Percentiles rank a stretch among this genome's conserved stretches.
Conservation (phyloP, 2,113 vertebrate genomes). For the Asarcornis scutulata region DNA sequence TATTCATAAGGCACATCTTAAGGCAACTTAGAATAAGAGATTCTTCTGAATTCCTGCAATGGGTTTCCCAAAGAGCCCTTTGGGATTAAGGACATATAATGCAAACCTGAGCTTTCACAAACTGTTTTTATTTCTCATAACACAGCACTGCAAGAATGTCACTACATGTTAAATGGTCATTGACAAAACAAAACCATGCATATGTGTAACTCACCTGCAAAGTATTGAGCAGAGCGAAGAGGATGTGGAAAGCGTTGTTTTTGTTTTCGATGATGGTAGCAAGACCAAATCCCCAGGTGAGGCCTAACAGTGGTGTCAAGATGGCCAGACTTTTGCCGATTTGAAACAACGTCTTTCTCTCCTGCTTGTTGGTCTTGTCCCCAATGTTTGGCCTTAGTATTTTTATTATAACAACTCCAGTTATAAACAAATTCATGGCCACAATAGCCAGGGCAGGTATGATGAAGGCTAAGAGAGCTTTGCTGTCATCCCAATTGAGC, state of each 20-base stretch:
- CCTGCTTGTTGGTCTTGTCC: conserved; percentile 74
- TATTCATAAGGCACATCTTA: background rate
- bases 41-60: background rate
- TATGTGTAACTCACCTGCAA: conserved; percentile 75
- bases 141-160: background rate
- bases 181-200: background rate
- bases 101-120: background rate
- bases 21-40: background rate
- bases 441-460: conserved; percentile 85
- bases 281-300: conserved; percentile 82
- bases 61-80: background rate
- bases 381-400: conserved; percentile 82
- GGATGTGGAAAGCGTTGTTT: conserved; percentile 56
- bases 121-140: background rate
- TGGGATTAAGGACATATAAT: background rate
- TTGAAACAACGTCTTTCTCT: conserved; percentile 73
- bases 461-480: conserved; percentile 83
- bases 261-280: conserved; percentile 18
- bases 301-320: conserved; percentile 79
- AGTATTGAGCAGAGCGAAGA: conserved; percentile 76
- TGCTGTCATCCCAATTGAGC: conserved; percentile 81
- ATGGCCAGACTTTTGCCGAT: conserved; percentile 79
- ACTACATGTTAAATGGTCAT: background rate
- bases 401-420: conserved; percentile 86
- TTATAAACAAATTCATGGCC: conserved; percentile 82